Base-by-base conservation (phyloP, 1,140 invertebrate genomes). In the Ridgeia piscesae region DNA sequence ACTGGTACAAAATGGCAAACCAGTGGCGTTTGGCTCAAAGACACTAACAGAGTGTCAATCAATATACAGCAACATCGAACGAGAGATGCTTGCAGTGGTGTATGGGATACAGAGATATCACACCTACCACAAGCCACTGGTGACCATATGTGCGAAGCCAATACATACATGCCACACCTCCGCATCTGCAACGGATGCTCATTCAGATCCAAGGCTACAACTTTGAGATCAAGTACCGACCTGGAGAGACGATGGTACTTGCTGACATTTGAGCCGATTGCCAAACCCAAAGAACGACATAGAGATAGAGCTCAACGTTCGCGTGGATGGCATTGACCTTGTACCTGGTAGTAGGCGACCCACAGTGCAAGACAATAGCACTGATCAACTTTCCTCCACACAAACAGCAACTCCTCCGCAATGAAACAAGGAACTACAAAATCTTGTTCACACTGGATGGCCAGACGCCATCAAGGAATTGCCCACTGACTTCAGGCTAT, bases 131-230 rank as follows among this genome's bases (percentile, higher is more conserved):
- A n/a, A n/a, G n/a, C 95, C 95, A 35, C 93, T 96, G 0, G 94
- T 95, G 42, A 92, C n/a, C n/a, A n/a, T n/a, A n/a, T n/a, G n/a
- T n/a, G n/a, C 48, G 8, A 96, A 96, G 93, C 93, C 94, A 31
- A 93, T 96, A 33, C n/a, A n/a, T n/a, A n/a, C 93, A 94, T 34
- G 94, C 95, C 92, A 94, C 94, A 88, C 95, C 96, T 35, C 92
- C 94, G 11, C 92, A 96, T 92, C 93, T 97, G 50, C 95, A 96
- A 94, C 91, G 95, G 33, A 96, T 96, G 95, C 77, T 96, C 33
- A 92, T 96, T 8, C 94, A 94, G 91, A 88, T 97, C 17, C 95
- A 95, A 92, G 91, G 94, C 93, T 96, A 96, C 94, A 94, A 96
- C 93, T 94, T 96, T 35, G 93, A 94, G 34, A 93, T 97, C 0